These are phyloP conservation scores for Clarias platycephalus DNA, from an alignment of 2,797 vertebrate species.

Conservation along the genomic window DNA sequence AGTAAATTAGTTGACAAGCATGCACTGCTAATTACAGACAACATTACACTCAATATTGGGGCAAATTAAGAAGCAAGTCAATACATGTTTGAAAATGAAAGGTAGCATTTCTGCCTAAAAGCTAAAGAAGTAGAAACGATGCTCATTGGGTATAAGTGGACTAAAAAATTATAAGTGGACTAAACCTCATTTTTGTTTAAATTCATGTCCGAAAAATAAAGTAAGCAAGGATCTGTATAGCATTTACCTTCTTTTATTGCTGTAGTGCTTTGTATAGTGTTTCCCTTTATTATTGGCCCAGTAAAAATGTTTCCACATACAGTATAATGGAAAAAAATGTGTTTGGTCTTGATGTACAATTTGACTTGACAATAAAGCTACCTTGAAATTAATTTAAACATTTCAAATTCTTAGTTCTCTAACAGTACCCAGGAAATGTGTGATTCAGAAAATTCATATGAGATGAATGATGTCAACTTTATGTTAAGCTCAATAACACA, in stretches of 20 bases:
- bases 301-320: neutral
- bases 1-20: slow-evolving; percentile 34
- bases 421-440: neutral
- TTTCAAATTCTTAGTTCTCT: neutral
- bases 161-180: neutral
- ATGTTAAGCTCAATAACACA: neutral
- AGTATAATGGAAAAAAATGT: neutral
- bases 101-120: slow-evolving; percentile 9
- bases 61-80: slow-evolving; percentile 19
- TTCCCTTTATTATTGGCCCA: slow-evolving; percentile 12
- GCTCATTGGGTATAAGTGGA: neutral
- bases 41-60: slow-evolving; percentile 24
- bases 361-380: slow-evolving; percentile 10
- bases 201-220: slow-evolving; percentile 10
- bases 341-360: neutral
- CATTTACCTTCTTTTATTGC: neutral
- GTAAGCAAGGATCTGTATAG: neutral
- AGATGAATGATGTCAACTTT: slow-evolving; percentile 2
- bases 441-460: no score
- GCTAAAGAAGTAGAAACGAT: slow-evolving; percentile 2
- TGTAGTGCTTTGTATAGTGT: neutral
- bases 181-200: slow-evolving; percentile 19
- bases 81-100: slow-evolving; percentile 33
- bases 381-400: neutral
- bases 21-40: slow-evolving; percentile 31